phyloP scores from a whole-genome alignment of 2,888 invertebrate species.

The Eupeodes latifasciatus region DNA sequence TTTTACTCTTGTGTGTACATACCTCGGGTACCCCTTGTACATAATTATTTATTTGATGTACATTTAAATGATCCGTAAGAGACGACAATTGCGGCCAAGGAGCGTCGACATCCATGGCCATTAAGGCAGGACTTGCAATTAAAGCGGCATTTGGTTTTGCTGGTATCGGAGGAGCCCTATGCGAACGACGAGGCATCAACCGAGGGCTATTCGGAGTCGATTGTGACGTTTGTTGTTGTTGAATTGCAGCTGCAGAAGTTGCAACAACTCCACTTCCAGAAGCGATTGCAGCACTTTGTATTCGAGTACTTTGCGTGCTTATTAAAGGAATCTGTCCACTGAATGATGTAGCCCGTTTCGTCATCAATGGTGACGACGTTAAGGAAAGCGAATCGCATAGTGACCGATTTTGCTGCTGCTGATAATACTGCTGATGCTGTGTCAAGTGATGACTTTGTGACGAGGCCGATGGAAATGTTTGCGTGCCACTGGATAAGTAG shows the following conservation, averaged over 20 bases:
- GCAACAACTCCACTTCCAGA: constrained; percentile 24
- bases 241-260: constrained; percentile 26
- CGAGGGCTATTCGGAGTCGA: constrained; percentile 91
- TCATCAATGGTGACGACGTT: constrained; percentile 81
- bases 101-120: constrained; percentile 82
- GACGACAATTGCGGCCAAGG: constrained; percentile 83
- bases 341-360: constrained; percentile 82
- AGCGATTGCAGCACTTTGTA: constrained; percentile 22
- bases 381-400: constrained; percentile 80
- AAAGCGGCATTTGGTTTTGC: constrained; percentile 80
- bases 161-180: constrained; percentile 83
- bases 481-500: constrained; percentile 77
- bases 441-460: constrained; percentile 78
- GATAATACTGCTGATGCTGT: constrained; percentile 77
- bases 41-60: constrained; percentile 84
- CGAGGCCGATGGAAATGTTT: constrained; percentile 82
- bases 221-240: constrained; percentile 80
- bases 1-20: constrained; percentile 39
- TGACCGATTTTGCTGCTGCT: constrained; percentile 74
- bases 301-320: constrained; percentile 75
- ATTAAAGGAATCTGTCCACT: constrained; percentile 82
- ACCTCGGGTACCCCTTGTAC: constrained; percentile 83
- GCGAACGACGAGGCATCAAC: constrained; percentile 87
- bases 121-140: constrained; percentile 79
- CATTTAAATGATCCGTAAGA: constrained; percentile 83